phyloP scores from a whole-genome alignment of 2,888 invertebrate species.

The Yponomeuta evonymella region DNA sequence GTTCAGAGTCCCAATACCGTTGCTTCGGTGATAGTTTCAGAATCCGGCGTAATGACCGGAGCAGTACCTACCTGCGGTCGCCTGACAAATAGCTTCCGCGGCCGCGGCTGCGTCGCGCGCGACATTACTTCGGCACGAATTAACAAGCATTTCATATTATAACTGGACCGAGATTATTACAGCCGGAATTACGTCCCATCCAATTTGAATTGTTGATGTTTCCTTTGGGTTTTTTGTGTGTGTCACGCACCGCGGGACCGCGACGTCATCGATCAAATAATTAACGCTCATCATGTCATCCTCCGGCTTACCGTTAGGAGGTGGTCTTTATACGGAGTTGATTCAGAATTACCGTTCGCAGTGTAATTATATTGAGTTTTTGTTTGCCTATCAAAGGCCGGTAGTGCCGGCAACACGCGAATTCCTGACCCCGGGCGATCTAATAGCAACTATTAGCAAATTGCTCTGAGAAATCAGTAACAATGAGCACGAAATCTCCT shows the following conservation, averaged over 20 bases:
- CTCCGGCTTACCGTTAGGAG: slow-evolving; percentile 50
- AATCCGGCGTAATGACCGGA: slow-evolving; percentile 46
- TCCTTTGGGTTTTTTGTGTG: slow-evolving; percentile 13
- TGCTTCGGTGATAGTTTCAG: slow-evolving; percentile 21
- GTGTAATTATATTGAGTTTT: slow-evolving; percentile 58
- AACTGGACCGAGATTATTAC: slow-evolving; percentile 21
- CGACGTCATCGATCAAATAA: slow-evolving; percentile 18
- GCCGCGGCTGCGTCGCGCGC: slow-evolving; percentile 30
- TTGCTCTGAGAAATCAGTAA: slow-evolving; percentile 66
- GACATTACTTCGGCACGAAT: slow-evolving; percentile 17
- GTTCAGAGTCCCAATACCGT: slow-evolving; percentile 20
- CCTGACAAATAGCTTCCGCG: slow-evolving; percentile 39
- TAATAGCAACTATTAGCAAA: slow-evolving; percentile 69
- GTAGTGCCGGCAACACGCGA: slow-evolving; percentile 51
- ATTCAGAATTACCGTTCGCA: slow-evolving; percentile 68
- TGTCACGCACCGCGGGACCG: slow-evolving; percentile 33
- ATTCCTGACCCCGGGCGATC: slow-evolving; percentile 49
- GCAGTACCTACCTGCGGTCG: slow-evolving; percentile 26
- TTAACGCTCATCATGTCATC: slow-evolving; percentile 46
- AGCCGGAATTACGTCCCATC: slow-evolving; percentile 16
- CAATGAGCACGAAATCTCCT: slow-evolving; percentile 68
- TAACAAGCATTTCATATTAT: slow-evolving; percentile 18
- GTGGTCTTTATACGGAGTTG: slow-evolving; percentile 46
- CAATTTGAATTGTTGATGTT: slow-evolving; percentile 4
- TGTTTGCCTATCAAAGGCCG: slow-evolving; percentile 49